Percentiles rank a stretch among this genome's conserved stretches.
Conservation (phyloP, 2,888 invertebrate species). For the Coecobrya sp. region DNA sequence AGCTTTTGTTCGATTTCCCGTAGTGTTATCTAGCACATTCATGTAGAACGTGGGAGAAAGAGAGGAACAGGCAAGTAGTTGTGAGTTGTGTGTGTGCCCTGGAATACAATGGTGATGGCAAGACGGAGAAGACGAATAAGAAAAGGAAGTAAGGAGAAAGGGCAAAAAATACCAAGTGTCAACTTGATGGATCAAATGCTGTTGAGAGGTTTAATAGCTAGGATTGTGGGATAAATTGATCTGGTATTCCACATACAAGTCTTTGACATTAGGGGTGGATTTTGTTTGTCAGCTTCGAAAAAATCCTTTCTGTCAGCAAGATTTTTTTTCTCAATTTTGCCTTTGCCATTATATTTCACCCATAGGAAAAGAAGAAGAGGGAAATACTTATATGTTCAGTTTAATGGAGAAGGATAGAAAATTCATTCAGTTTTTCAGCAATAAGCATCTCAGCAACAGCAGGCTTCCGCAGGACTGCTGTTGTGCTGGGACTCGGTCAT, state of each 20-base stretch:
- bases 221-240: conserved; percentile 81
- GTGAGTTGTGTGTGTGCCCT: conserved; percentile 8
- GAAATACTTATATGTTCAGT: conserved; percentile 33
- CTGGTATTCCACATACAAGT: conserved; percentile 79
- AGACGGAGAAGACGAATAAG: conserved; percentile 57
- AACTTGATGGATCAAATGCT: conserved; percentile 80
- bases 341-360: conserved; percentile 45
- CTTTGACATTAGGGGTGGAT: conserved; percentile 80
- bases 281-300: conserved; percentile 76
- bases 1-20: conserved; percentile 34
- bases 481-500: conserved; percentile 44
- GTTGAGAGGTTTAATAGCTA: conserved; percentile 80
- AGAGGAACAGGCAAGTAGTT: background rate
- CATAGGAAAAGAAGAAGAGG: background rate
- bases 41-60: conserved; percentile 49
- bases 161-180: conserved; percentile 77
- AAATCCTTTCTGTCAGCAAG: conserved; percentile 75
- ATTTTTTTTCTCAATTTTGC: conserved; percentile 74
- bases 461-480: conserved; percentile 11
- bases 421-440: conserved; percentile 43
- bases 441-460: background rate
- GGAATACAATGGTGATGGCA: background rate
- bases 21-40: conserved; percentile 38
- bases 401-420: conserved; percentile 44
- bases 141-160: conserved; percentile 63